A percentile compares a stretch with the other conserved stretches of the same genome.
These are phyloP conservation scores for Drosophila kikkawai DNA, from an alignment of 1,140 invertebrate genomes.

Conservation along the genomic window DNA sequence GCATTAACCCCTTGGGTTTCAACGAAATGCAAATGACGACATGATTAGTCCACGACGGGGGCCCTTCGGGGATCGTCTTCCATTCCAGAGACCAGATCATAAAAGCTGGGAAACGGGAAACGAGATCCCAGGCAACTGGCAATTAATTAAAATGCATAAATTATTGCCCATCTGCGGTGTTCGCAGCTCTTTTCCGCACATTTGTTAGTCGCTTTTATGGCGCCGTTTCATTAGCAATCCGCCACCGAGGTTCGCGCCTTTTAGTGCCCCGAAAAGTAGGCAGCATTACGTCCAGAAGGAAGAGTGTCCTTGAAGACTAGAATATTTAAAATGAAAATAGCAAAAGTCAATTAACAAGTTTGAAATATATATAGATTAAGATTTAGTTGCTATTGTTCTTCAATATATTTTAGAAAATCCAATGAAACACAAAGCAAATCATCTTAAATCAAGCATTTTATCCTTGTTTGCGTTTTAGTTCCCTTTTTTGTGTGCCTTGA, in stretches of 20 bases:
- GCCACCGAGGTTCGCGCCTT: constrained; percentile 21
- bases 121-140: constrained; percentile 27
- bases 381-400: not conserved
- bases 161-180: constrained; percentile 50
- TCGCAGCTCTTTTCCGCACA: constrained; percentile 51
- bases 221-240: constrained; percentile 64
- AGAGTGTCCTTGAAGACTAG: not conserved
- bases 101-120: constrained; percentile 31
- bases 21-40: constrained; percentile 58
- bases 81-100: constrained; percentile 38
- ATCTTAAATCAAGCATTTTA: constrained; percentile 16
- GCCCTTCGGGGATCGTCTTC: not conserved
- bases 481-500: not conserved
- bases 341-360: no score
- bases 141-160: constrained; percentile 80
- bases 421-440: no score
- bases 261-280: constrained; percentile 17
- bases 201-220: constrained; percentile 65
- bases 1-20: constrained; percentile 8
- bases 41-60: constrained; percentile 52
- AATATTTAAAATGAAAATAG: no score
- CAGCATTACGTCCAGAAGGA: not conserved
- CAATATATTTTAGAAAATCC: not conserved
- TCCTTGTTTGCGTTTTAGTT: constrained; percentile 3
- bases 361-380: no score